Evolutionary conservation across 1,140 invertebrate genomes (phyloP), one percentile per base, ranked within the genome.

Genomic region (Bombus superbus): DNA sequence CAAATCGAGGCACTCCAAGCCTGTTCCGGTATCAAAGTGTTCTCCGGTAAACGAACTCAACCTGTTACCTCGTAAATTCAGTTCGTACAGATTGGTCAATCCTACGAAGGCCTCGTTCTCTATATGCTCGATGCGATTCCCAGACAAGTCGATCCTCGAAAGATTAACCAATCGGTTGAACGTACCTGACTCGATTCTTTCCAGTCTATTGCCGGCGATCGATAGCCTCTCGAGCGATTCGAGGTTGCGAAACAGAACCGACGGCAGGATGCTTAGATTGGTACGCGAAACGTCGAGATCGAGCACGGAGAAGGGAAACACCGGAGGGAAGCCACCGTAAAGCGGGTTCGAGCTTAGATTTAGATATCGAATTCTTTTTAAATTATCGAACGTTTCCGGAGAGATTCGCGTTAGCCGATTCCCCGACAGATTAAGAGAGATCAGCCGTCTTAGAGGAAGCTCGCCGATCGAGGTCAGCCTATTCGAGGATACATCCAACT

Each of bases 271-370:
- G 91, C 97, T 97, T 2, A 98, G 94, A 5, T 96, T 96, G 78
- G 97, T 97, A 62, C 96, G 93, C 80, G 97, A 97, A 64, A 98
- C 94, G 93, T 98, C 98, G 2, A 99, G 94, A 1, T 96, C 95
- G 18, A 95, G 95, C 68, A 98, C 95, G 0, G 93, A 92, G 0
- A 92, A 87, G 0, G 95, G 95, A 64, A 95, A 95, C 18, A 95
- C 87, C 0, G 95, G 95, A 53, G 95, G 95, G 72, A 95, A 95
- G 18, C 94, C 95, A 0, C 94, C 94, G 76, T 95, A 94, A 88
- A 98, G 96, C 11, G 96, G 96, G 93, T 98, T 98, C 15, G 96
- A 95, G 88, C 97, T 98, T 25, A 99, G 93, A 93, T 98, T 98
- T 0, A 99, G 94, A 91, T 97, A 96, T n/a, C 96, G 95, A 53